Conservation (phyloP, 1,140 invertebrate genomes). For the Heliconius hewitsoni region DNA sequence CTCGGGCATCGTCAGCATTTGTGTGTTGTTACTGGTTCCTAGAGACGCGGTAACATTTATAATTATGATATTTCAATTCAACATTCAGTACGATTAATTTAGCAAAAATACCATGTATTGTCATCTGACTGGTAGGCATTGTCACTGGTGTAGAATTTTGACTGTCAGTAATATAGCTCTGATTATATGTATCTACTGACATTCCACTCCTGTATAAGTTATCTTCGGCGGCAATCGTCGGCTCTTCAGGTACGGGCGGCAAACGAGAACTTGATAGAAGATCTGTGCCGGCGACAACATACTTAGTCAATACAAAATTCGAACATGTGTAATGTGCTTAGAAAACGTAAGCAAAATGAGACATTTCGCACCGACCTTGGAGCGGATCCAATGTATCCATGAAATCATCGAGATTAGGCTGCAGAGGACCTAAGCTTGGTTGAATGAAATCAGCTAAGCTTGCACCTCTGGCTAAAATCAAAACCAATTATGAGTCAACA, state of each 20-base stretch:
- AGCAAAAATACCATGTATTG: constrained; percentile 61
- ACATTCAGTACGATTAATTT: constrained; percentile 24
- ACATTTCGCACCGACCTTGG: constrained; percentile 83
- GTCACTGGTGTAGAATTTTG: constrained; percentile 58
- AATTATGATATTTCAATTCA: background rate
- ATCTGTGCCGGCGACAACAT: constrained; percentile 48
- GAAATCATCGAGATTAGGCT: constrained; percentile 98
- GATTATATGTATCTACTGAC: constrained; percentile 66
- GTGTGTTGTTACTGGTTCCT: constrained; percentile 71
- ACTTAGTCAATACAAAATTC: background rate
- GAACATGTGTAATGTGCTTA: background rate
- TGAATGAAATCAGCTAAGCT: constrained; percentile 96
- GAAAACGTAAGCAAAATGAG: no score
- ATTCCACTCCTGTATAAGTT: constrained; percentile 65
- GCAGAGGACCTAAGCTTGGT: constrained; percentile 96
- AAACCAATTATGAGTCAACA: constrained; percentile 42
- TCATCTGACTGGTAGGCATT: constrained; percentile 75
- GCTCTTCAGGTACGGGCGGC: constrained; percentile 82
- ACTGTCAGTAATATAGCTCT: constrained; percentile 56
- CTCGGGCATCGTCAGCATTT: constrained; percentile 66
- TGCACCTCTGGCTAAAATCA: constrained; percentile 83
- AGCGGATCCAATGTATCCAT: constrained; percentile 94
- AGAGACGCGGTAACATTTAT: constrained; percentile 38
- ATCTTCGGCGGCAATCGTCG: constrained; percentile 63
- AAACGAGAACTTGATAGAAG: constrained; percentile 72